Percentiles rank a stretch among this genome's conserved stretches.
phyloP scores from a whole-genome alignment of 2,113 vertebrate species.

The Mastomys coucha region DNA sequence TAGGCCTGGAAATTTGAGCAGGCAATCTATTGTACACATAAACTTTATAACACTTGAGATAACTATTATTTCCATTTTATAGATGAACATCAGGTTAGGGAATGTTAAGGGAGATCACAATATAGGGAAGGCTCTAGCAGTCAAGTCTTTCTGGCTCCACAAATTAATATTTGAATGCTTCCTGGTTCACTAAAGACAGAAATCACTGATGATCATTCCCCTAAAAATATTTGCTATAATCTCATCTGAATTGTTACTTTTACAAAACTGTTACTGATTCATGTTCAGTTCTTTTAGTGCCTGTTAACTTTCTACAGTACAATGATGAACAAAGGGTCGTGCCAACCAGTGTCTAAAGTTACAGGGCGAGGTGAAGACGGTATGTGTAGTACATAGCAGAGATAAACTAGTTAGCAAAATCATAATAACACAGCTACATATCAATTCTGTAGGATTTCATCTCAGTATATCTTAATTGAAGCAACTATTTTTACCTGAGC shows the following conservation, averaged over 20 bases:
- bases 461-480: constrained; percentile 60
- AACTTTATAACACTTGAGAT: not conserved
- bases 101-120: not conserved
- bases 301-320: not conserved
- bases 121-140: not conserved
- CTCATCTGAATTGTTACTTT: constrained; percentile 27
- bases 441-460: constrained; percentile 61
- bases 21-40: not conserved
- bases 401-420: not conserved
- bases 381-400: not conserved
- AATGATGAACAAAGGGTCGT: constrained; percentile 28
- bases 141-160: not conserved
- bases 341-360: constrained; percentile 5
- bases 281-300: constrained; percentile 19
- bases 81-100: not conserved
- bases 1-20: not conserved
- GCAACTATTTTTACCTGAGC: constrained; percentile 48
- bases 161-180: not conserved
- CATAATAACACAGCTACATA: not conserved
- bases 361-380: not conserved
- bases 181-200: not conserved
- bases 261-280: not conserved
- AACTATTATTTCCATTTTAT: not conserved
- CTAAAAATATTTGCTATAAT: constrained; percentile 8
- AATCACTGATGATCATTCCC: not conserved